Conservation (phyloP, 2,888 invertebrate genomes). For the Cataglyphis albicans region DNA sequence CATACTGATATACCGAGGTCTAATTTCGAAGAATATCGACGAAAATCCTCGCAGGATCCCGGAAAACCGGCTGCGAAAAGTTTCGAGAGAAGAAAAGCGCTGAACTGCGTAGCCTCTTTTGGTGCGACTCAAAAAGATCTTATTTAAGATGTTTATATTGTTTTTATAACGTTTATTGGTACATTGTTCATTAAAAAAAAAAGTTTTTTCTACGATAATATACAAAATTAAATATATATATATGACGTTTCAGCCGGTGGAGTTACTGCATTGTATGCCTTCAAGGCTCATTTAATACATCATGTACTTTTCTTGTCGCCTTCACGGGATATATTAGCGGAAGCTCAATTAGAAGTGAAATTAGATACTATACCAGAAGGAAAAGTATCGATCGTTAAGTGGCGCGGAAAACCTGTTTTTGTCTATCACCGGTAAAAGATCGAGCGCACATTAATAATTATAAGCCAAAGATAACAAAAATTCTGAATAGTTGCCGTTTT, state of each 20-base stretch:
- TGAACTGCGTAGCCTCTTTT: conserved; percentile 87
- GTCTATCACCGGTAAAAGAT: conserved; percentile 88
- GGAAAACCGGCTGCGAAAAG: conserved; percentile 81
- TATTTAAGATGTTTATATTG: neutral
- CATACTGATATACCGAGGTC: conserved; percentile 89
- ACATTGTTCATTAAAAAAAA: neutral
- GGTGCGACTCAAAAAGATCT: conserved; percentile 76
- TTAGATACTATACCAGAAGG: conserved; percentile 90
- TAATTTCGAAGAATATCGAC: conserved; percentile 87
- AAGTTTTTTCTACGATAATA: neutral
- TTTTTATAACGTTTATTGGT: neutral
- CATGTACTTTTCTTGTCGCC: conserved; percentile 89
- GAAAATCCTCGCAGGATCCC: conserved; percentile 84
- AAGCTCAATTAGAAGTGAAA: conserved; percentile 92
- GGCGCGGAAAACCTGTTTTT: conserved; percentile 94
- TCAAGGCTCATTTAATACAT: conserved; percentile 88
- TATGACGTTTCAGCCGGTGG: conserved; percentile 86
- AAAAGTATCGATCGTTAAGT: conserved; percentile 89
- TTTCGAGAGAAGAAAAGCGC: conserved; percentile 85
- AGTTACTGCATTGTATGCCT: conserved; percentile 88
- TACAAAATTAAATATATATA: neutral
- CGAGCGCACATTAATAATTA: neutral
- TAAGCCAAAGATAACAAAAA: neutral
- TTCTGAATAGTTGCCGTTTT: neutral
- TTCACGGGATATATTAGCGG: conserved; percentile 91